phyloP scores from a whole-genome alignment of 1,140 invertebrate species.

The Idris sp. region DNA sequence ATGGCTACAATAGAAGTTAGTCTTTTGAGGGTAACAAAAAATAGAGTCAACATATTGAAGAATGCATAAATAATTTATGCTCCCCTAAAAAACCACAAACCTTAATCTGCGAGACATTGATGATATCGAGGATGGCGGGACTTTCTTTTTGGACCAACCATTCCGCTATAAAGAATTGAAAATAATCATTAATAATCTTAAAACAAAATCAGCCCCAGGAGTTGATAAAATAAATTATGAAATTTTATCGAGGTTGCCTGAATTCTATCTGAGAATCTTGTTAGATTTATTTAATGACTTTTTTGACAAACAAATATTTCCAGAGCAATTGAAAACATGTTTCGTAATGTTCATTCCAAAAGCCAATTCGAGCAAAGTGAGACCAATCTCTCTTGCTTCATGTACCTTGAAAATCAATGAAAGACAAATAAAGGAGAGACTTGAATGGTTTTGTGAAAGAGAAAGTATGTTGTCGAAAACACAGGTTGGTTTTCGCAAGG shows the following conservation, averaged over 20 bases:
- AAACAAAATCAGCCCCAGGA: constrained; percentile 32
- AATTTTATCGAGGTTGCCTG: constrained; percentile 25
- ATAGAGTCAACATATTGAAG: constrained; percentile 11
- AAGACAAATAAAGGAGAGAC: constrained; percentile 24
- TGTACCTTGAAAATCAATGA: constrained; percentile 32
- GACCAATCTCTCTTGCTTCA: constrained; percentile 50
- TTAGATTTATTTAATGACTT: constrained; percentile 27
- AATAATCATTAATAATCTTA: neutral
- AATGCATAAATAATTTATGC: constrained; percentile 22
- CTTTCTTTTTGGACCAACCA: constrained; percentile 4
- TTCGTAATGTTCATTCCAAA: constrained; percentile 59
- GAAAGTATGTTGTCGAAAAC: constrained; percentile 2
- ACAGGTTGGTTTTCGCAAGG: constrained; percentile 29
- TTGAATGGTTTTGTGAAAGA: constrained; percentile 37
- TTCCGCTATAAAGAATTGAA: constrained; percentile 18
- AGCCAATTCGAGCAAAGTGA: constrained; percentile 33
- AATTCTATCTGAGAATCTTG: constrained; percentile 29
- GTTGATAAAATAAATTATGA: constrained; percentile 40
- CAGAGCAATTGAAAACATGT: constrained; percentile 39
- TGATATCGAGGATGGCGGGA: too few species aligned
- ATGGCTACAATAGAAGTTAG: constrained; percentile 1
- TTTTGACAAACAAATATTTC: neutral
- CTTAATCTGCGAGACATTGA: too few species aligned
- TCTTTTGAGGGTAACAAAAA: neutral
- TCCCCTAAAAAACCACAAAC: constrained; percentile 3